Evolutionary conservation across 2,113 vertebrate genomes (phyloP).

Genomic region (Erinaceus europaeus): DNA sequence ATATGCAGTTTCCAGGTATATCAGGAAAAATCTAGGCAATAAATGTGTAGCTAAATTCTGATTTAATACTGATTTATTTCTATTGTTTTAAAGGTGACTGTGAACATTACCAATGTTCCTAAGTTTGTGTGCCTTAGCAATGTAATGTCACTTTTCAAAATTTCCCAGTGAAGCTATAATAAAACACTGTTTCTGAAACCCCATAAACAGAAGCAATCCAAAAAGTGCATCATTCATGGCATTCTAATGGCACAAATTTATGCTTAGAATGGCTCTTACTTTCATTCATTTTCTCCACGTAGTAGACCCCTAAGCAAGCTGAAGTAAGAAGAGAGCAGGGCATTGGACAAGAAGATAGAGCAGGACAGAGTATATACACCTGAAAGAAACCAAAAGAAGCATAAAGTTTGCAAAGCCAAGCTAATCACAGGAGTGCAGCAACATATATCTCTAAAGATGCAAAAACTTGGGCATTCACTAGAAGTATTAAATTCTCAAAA

Average conservation of each 20-base stretch:
- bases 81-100: not conserved
- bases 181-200: not conserved
- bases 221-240: not conserved
- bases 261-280: conserved; percentile 68
- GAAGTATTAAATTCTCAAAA: not conserved
- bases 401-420: conserved; percentile 65
- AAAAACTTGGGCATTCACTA: not conserved
- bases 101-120: not conserved
- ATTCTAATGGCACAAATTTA: conserved; percentile 24
- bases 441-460: not conserved
- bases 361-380: conserved; percentile 75
- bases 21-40: not conserved
- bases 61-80: not conserved
- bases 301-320: conserved; percentile 73
- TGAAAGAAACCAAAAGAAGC: conserved; percentile 81
- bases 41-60: not conserved
- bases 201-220: not conserved
- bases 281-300: conserved; percentile 61
- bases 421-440: not conserved
- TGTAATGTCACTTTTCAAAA: not conserved
- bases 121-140: not conserved
- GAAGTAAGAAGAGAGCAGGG: conserved; percentile 70
- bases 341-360: conserved; percentile 74
- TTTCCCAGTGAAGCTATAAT: not conserved
- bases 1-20: not conserved